Conservation (phyloP, 2,113 vertebrate genomes). For the Eretmodus cyanostictus region DNA sequence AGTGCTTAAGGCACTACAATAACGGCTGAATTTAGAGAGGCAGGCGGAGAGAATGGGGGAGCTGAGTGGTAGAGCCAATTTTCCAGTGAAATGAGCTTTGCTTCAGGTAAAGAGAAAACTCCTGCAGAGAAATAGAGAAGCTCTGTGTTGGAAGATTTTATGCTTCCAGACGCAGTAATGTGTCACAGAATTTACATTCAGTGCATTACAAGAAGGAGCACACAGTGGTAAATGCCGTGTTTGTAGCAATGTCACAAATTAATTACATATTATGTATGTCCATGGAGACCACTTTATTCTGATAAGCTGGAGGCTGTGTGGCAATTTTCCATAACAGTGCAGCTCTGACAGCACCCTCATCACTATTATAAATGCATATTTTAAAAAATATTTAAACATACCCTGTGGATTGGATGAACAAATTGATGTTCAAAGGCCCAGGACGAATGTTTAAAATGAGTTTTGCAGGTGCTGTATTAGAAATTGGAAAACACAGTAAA, state of each 20-base stretch:
- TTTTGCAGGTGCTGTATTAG: background rate
- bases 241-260: background rate
- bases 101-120: constrained; percentile 60
- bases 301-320: background rate
- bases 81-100: constrained; percentile 68
- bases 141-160: constrained; percentile 28
- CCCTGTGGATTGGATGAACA: background rate
- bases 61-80: constrained; percentile 48
- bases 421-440: background rate
- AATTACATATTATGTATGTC: background rate
- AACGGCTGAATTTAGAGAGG: constrained; percentile 54
- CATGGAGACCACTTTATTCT: background rate
- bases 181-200: constrained; percentile 28
- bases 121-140: constrained; percentile 52
- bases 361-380: background rate
- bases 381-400: background rate
- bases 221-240: background rate
- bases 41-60: constrained; percentile 35
- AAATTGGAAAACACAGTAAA: background rate
- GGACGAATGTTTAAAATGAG: background rate
- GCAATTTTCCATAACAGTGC: background rate
- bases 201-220: background rate
- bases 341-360: background rate
- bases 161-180: constrained; percentile 11
- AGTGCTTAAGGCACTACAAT: constrained; percentile 59